A percentile compares a stretch with the other conserved stretches of the same genome.
These are phyloP conservation scores for Rhombomys opimus DNA, from an alignment of 2,113 vertebrate species.

Conservation along the genomic window DNA sequence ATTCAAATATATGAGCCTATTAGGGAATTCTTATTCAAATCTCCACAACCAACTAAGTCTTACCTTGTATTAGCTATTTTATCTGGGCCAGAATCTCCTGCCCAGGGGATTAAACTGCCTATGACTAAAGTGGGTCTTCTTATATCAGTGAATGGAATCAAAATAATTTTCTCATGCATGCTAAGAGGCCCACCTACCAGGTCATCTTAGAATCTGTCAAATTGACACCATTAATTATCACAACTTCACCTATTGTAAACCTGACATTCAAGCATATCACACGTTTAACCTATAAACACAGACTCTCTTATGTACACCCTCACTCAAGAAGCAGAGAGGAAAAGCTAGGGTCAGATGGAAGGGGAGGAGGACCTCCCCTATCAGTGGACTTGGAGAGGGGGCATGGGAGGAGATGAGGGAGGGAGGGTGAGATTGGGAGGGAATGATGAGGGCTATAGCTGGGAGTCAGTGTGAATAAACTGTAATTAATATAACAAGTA, in stretches of 20 bases:
- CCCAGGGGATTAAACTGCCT: no score
- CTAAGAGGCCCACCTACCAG: neutral
- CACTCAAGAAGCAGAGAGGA: neutral
- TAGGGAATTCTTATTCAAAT: neutral
- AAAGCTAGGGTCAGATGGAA: no score
- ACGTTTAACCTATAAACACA: neutral
- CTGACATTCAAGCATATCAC: neutral
- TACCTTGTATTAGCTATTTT: neutral
- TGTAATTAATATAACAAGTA: no score
- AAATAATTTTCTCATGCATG: neutral
- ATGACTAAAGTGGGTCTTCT: no score
- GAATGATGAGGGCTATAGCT: no score
- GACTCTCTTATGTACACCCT: neutral
- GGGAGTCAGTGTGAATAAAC: no score
- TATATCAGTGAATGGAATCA: neutral
- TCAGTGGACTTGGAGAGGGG: no score
- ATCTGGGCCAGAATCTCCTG: neutral
- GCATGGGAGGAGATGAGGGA: no score
- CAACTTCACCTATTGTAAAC: neutral
- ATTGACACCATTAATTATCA: neutral
- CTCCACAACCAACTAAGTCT: neutral
- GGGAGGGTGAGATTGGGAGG: no score
- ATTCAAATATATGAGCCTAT: neutral
- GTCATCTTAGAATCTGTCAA: neutral
- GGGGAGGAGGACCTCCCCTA: no score